Conservation (phyloP, 2,888 invertebrate genomes). For the Phorcus lineatus region DNA sequence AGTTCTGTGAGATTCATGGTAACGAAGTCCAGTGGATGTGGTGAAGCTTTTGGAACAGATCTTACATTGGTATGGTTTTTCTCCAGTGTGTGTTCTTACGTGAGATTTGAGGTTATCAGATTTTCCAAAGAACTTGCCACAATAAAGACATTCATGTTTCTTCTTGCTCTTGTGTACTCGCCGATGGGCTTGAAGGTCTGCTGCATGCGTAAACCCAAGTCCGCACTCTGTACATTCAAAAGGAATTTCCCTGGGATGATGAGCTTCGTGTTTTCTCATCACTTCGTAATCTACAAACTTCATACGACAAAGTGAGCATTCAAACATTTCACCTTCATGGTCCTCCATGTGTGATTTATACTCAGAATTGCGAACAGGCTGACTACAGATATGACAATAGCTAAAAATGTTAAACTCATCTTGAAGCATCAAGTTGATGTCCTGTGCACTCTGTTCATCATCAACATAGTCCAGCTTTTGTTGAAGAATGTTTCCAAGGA, state of each 20-base stretch:
- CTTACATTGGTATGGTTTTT: not conserved
- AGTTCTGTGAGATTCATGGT: conserved; percentile 6
- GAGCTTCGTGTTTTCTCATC: not conserved
- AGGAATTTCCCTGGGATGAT: not conserved
- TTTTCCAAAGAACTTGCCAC: conserved; percentile 19
- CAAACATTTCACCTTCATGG: not conserved
- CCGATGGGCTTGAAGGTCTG: not conserved
- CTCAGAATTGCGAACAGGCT: not conserved
- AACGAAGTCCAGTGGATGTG: not conserved
- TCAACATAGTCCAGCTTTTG: not conserved
- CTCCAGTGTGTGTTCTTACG: conserved; percentile 9
- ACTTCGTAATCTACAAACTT: not conserved
- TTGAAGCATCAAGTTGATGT: not conserved
- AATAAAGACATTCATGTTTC: conserved; percentile 8
- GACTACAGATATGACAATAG: not conserved
- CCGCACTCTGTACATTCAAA: conserved; percentile 9
- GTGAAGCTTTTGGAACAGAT: not conserved
- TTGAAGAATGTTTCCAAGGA: too few relatives aligned
- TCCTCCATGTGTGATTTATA: not conserved
- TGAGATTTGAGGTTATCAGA: conserved; percentile 2
- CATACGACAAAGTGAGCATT: not conserved
- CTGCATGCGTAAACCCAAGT: not conserved
- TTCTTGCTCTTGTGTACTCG: conserved; percentile 4
- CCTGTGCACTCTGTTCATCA: not conserved
- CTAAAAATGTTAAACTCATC: not conserved